Base-by-base conservation (phyloP, 2,113 vertebrate genomes). In the Pseudonaja textilis region DNA sequence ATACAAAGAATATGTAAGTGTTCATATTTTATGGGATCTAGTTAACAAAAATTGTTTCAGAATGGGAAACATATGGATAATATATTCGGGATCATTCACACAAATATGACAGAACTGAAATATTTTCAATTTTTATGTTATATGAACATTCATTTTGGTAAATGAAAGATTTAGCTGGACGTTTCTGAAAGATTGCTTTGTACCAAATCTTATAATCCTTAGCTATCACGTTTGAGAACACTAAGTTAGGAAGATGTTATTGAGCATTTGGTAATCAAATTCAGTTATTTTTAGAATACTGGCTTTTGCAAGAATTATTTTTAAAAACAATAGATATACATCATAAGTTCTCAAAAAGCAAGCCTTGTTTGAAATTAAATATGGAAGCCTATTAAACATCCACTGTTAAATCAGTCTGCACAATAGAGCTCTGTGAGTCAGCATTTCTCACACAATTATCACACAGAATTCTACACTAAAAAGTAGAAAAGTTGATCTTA, bases 361-460 rank as follows among this genome's bases (percentile, higher is more conserved):
- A 90, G 4, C 11, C 54, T 52, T 47, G 45, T 86, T 54, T 89
- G 45, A 93, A 87, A 89, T 85, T 42, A 94, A 59, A 56, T 0
- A 0, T 39, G 91, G 89, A 52, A 88, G 90, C 25, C 88, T 59
- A 55, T 42, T 42, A 59, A 93, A 57, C 64, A 23, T 4, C 1
- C 5, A 55, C 16, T 92, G 16, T 2, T 34, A 61, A 81, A 6
- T 6, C 3, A 81, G 23, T 12, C 12, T 88, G 26, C 55, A 94
- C 93, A 94, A 95, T 61, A 57, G 54, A 85, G 45, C 22, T 34
- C 55, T 87, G 90, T 96, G 94, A 96, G 90, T 96, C 95, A 96
- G 95, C 95, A 96, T 11, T 94, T 87, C 95, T 91, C 26, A 93
- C 87, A 87, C 6, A 92, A 93, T 92, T 92, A 87, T 34, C 54